phyloP scores from a whole-genome alignment of 1,140 invertebrate genomes.

The Campoletis sonorensis region DNA sequence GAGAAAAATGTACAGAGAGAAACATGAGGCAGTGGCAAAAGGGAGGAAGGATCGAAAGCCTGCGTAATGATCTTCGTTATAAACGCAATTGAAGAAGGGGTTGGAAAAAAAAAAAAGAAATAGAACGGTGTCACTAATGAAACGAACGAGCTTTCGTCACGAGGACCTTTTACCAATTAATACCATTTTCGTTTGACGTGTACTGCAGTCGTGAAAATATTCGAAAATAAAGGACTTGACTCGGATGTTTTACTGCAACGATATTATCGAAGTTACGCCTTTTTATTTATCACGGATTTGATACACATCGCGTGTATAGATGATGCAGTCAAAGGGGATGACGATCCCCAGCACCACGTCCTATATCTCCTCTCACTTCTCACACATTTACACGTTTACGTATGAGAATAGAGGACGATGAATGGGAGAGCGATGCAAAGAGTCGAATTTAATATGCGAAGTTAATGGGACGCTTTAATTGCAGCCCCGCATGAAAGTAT shows the following conservation, averaged over 20 bases:
- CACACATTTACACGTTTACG: neutral
- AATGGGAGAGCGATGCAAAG: conserved; percentile 6
- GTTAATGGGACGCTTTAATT: conserved; percentile 49
- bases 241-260: too few relatives aligned
- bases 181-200: neutral
- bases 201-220: too few relatives aligned
- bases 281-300: too few relatives aligned
- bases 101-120: neutral
- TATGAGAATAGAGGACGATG: neutral
- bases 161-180: conserved; percentile 1
- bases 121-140: neutral
- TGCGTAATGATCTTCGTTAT: neutral
- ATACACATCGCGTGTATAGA: too few relatives aligned
- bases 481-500: neutral
- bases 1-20: too few relatives aligned
- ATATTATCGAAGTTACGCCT: too few relatives aligned
- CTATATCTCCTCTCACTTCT: too few relatives aligned
- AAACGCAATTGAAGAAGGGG: neutral
- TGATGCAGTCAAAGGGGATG: too few relatives aligned
- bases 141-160: conserved; percentile 1
- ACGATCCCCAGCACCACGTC: too few relatives aligned
- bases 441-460: conserved; percentile 44
- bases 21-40: too few relatives aligned
- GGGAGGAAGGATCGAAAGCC: too few relatives aligned
- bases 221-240: too few relatives aligned